Evolutionary conservation across 2,888 invertebrate genomes (phyloP).

Genomic region (Melinaea menophilus): DNA sequence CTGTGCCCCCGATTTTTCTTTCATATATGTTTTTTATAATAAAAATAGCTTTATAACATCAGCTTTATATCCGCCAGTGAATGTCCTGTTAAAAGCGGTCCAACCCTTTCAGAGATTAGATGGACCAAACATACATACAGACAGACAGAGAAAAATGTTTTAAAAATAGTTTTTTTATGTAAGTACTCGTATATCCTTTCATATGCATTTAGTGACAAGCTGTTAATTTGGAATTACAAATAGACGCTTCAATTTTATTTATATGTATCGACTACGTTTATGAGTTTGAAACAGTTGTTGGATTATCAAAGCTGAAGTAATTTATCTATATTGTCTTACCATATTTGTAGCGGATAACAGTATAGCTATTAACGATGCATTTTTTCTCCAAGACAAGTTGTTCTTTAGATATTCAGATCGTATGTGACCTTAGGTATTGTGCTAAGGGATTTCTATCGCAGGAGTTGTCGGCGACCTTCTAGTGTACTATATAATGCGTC

Average conservation of each 20-base stretch:
- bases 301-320: constrained; percentile 35
- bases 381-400: constrained; percentile 54
- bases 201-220: too few relatives aligned
- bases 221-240: too few relatives aligned
- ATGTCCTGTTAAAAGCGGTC: not conserved
- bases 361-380: constrained; percentile 29
- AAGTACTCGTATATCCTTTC: too few relatives aligned
- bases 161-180: too few relatives aligned
- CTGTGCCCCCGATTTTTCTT: too few relatives aligned
- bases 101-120: not conserved
- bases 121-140: too few relatives aligned
- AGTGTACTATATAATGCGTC: constrained; percentile 58
- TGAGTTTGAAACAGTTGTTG: constrained; percentile 24
- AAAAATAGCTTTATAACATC: too few relatives aligned
- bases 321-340: constrained; percentile 45
- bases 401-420: constrained; percentile 62
- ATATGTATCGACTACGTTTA: not conserved
- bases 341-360: constrained; percentile 47
- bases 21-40: too few relatives aligned
- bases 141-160: too few relatives aligned
- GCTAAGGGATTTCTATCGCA: constrained; percentile 42
- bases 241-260: too few relatives aligned
- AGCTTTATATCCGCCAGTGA: too few relatives aligned
- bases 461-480: constrained; percentile 59
- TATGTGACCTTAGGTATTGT: constrained; percentile 55